Evolutionary conservation across 2,113 vertebrate species (phyloP).

Genomic region (Sapajus apella): DNA sequence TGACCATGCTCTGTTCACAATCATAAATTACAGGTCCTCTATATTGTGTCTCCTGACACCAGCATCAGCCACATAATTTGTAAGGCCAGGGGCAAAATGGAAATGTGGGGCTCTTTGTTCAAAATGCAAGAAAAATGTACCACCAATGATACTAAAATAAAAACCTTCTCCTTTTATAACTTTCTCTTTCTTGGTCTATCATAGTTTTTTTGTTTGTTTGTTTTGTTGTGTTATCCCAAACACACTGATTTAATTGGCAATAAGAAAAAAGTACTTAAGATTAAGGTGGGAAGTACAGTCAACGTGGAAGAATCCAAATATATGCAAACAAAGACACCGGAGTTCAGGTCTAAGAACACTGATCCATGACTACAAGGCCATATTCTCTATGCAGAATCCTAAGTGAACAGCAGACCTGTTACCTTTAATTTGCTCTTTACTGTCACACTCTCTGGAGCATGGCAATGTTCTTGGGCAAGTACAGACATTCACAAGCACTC

Average conservation of each 20-base stretch:
- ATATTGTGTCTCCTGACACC: background rate
- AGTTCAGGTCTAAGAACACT: background rate
- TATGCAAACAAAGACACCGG: background rate
- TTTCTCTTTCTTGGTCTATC: background rate
- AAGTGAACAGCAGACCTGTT: background rate
- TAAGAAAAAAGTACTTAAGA: background rate
- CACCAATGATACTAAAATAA: background rate
- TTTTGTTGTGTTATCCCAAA: background rate
- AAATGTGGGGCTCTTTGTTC: background rate
- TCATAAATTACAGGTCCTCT: background rate
- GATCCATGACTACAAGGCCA: background rate
- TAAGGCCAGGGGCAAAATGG: background rate
- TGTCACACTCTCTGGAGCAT: background rate
- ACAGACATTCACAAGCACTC: background rate
- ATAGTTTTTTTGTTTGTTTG: background rate
- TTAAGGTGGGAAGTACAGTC: background rate
- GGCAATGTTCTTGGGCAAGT: background rate
- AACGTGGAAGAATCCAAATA: slow-evolving; percentile 39
- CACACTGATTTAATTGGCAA: background rate
- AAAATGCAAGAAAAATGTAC: background rate
- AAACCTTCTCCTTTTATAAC: background rate
- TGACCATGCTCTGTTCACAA: background rate
- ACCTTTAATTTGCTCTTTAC: background rate
- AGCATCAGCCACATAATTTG: background rate
- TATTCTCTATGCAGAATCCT: background rate